phyloP scores from a whole-genome alignment of 2,888 invertebrate species.

The Smittia sp. region DNA sequence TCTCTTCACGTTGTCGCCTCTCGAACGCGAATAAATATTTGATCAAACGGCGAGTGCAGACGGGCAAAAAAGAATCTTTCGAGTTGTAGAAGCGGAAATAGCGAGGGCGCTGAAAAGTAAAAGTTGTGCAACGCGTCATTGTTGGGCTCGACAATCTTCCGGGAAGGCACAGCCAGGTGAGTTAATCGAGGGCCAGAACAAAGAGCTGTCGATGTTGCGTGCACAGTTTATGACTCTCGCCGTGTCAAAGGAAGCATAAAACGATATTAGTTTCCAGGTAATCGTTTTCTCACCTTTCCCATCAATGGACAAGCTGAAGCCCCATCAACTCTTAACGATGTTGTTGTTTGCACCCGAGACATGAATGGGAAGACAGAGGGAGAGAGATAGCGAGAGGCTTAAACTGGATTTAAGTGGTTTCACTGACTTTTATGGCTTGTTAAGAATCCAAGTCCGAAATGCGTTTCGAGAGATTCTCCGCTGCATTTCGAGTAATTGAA shows the following conservation, averaged over 20 bases:
- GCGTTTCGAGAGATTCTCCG: no score
- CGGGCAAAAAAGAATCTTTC: neutral
- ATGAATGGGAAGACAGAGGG: neutral
- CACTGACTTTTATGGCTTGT: no score
- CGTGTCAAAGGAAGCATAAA: conserved; percentile 3
- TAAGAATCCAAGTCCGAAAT: no score
- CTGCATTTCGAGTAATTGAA: no score
- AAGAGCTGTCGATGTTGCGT: neutral
- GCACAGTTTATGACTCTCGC: neutral
- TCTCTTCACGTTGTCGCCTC: neutral
- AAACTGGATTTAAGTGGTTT: no score
- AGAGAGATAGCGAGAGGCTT: neutral
- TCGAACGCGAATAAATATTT: conserved; percentile 1
- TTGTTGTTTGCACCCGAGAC: no score
- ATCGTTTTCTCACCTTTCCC: conserved; percentile 1
- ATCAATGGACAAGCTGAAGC: no score
- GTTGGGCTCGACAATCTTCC: neutral
- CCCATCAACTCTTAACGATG: no score
- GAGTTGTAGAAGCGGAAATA: neutral
- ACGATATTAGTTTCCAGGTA: conserved; percentile 20
- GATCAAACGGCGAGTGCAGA: neutral
- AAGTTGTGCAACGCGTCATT: neutral
- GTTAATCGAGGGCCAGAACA: neutral
- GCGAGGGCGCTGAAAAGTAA: neutral
- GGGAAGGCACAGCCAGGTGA: conserved; percentile 18